Conservation (phyloP, 2,888 invertebrate genomes). For the Phalera bucephala region DNA sequence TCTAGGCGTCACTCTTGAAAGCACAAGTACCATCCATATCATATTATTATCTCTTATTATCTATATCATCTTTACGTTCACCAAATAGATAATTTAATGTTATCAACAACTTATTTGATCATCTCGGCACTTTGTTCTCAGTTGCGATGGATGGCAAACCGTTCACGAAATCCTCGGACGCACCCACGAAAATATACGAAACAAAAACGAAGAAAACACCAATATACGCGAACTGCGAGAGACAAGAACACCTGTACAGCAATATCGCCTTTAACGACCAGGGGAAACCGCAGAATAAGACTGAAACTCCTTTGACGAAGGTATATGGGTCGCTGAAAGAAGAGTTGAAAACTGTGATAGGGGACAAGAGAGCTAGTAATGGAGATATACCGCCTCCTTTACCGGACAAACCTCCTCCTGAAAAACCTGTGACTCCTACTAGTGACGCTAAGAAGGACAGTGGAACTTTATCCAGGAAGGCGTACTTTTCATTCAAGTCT, state of each 20-base stretch:
- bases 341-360: slow-evolving; percentile 66
- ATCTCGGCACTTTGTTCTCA: slow-evolving; percentile 34
- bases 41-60: neutral
- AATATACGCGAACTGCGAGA: slow-evolving; percentile 67
- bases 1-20: no score
- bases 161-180: slow-evolving; percentile 50
- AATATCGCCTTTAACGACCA: slow-evolving; percentile 62
- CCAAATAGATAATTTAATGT: neutral
- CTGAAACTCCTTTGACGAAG: slow-evolving; percentile 57
- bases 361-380: slow-evolving; percentile 59
- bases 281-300: slow-evolving; percentile 47
- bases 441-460: slow-evolving; percentile 65
- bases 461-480: slow-evolving; percentile 68
- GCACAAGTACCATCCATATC: no score
- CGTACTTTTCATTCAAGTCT: slow-evolving; percentile 84
- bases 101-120: neutral
- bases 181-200: slow-evolving; percentile 57
- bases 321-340: slow-evolving; percentile 58
- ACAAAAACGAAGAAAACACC: slow-evolving; percentile 51
- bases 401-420: slow-evolving; percentile 58
- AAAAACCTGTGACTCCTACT: slow-evolving; percentile 65
- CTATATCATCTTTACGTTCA: no score
- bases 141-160: slow-evolving; percentile 75
- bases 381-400: slow-evolving; percentile 62
- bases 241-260: slow-evolving; percentile 57